Evolutionary conservation across 2,797 vertebrate genomes (phyloP).

Genomic region (Acrossocheilus wenchowensis): DNA sequence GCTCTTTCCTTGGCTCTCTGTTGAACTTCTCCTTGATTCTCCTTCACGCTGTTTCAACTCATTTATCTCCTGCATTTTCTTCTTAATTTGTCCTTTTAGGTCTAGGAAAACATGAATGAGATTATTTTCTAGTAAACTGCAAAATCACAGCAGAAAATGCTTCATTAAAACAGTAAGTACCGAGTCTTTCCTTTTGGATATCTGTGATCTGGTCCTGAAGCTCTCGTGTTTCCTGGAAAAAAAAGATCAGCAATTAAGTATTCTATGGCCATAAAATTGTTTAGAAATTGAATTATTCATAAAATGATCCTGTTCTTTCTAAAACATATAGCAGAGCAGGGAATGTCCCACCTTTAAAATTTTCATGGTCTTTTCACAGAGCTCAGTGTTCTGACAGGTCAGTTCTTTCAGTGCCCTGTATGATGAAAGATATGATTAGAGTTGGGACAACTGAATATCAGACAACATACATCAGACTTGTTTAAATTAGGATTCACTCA

Average conservation of each 20-base stretch:
- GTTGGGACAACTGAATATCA: not conserved
- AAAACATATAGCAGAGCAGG: not conserved
- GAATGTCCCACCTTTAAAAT: slow-evolving; percentile 70
- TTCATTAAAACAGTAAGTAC: slow-evolving; percentile 60
- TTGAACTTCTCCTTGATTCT: slow-evolving; percentile 72
- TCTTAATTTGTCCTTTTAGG: slow-evolving; percentile 75
- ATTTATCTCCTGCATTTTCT: slow-evolving; percentile 78
- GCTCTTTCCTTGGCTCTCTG: slow-evolving; percentile 72
- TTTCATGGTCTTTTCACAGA: slow-evolving; percentile 73
- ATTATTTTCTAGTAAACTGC: not conserved
- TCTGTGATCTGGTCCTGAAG: slow-evolving; percentile 78
- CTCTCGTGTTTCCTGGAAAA: slow-evolving; percentile 72
- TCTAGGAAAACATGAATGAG: slow-evolving; percentile 61
- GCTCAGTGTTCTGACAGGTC: slow-evolving; percentile 68
- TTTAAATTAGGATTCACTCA: slow-evolving; percentile 59
- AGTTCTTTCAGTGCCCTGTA: slow-evolving; percentile 70
- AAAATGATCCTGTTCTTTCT: not conserved
- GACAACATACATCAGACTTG: not conserved
- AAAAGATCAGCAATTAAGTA: not conserved
- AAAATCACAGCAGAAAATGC: not conserved
- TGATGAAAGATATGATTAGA: not conserved
- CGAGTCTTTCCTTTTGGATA: slow-evolving; percentile 78
- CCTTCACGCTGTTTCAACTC: slow-evolving; percentile 70
- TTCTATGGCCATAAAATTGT: not conserved
- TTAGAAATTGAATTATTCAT: not conserved